Conservation (phyloP, 2,113 vertebrate genomes). For the Plotosus lineatus region DNA sequence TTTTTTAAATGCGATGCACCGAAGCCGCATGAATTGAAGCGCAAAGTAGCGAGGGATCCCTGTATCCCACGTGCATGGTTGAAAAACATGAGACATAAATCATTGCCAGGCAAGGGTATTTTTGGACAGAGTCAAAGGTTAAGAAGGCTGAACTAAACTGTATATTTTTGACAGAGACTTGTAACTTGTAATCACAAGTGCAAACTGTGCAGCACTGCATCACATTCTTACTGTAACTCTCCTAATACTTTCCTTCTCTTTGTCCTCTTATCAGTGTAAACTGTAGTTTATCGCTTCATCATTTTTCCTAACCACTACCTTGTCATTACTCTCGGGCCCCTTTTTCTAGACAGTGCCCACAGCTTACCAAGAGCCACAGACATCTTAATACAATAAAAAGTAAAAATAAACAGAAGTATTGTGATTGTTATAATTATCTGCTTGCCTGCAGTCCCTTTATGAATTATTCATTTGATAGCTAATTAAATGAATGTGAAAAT, state of each 20-base stretch:
- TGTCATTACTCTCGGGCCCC: not conserved
- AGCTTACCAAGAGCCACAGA: slow-evolving; percentile 71
- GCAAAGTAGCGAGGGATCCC: too few relatives aligned
- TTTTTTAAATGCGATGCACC: too few relatives aligned
- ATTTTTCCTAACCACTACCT: not conserved
- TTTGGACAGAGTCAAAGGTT: not conserved
- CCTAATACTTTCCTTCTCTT: not conserved
- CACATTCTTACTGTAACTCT: not conserved
- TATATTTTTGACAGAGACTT: not conserved
- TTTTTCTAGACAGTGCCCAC: slow-evolving; percentile 48
- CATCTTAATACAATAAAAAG: slow-evolving; percentile 80
- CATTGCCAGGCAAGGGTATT: not conserved
- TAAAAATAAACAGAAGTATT: slow-evolving; percentile 80
- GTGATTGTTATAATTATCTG: slow-evolving; percentile 78
- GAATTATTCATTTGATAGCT: slow-evolving; percentile 75
- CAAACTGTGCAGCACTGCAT: not conserved
- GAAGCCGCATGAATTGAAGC: too few relatives aligned
- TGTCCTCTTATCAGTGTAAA: not conserved
- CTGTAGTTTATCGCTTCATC: not conserved
- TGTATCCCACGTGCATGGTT: not conserved
- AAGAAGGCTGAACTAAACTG: not conserved
- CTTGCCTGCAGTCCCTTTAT: slow-evolving; percentile 73
- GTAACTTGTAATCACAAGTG: not conserved
- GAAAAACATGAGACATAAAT: not conserved
- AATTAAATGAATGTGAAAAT: slow-evolving; percentile 74